Conservation (phyloP, 2,113 vertebrate genomes). For the Telmatochromis sp. region DNA sequence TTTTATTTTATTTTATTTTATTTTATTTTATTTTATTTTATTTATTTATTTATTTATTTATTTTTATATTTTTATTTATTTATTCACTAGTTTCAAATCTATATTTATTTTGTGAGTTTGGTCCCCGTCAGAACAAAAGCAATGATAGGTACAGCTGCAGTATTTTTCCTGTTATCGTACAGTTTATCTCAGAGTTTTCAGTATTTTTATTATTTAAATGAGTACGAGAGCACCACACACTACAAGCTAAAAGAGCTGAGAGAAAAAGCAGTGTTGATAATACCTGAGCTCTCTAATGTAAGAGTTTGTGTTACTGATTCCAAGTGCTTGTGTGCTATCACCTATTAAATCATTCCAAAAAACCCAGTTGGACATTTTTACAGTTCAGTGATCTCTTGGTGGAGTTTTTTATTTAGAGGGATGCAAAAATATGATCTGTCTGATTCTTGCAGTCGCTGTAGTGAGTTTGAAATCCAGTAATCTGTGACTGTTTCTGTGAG, state of each 20-base stretch:
- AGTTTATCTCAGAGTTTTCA: not conserved
- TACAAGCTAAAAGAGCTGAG: not conserved
- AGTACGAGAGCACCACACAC: not conserved
- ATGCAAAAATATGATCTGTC: fast-evolving
- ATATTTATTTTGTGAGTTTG: not conserved
- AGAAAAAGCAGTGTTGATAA: not conserved
- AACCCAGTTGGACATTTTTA: not conserved
- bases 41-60: too few species aligned
- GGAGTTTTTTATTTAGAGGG: not conserved
- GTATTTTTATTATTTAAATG: not conserved
- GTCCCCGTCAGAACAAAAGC: fast-evolving
- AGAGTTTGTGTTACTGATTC: not conserved
- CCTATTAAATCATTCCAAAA: not conserved
- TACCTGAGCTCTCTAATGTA: not conserved
- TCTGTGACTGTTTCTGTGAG: not conserved
- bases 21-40: not conserved
- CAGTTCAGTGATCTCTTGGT: not conserved
- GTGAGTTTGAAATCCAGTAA: fast-evolving
- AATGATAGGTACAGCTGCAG: not conserved
- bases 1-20: too few species aligned
- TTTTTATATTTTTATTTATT: too few species aligned
- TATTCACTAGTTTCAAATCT: not conserved
- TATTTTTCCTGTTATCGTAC: not conserved
- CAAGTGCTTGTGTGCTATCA: fast-evolving
- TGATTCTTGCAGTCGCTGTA: fast-evolving